Conservation (phyloP, 1,140 invertebrate genomes). For the Metaphire vulgaris region DNA sequence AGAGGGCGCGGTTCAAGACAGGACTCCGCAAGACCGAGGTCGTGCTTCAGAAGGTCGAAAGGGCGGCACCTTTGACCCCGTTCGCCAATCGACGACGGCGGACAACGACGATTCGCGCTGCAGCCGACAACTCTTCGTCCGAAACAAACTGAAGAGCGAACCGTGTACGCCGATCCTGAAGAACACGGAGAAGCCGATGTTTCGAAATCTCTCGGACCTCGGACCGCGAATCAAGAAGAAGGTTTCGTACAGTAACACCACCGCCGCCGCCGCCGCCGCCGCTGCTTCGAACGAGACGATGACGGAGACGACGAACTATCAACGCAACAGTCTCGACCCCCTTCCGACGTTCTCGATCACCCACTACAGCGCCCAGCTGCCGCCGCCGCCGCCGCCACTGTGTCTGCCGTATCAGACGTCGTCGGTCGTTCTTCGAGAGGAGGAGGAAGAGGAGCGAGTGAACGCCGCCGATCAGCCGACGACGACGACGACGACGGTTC, state of each 20-base stretch:
- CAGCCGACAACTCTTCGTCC: conserved; percentile 39
- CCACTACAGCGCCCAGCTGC: conserved; percentile 11
- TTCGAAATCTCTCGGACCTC: conserved; percentile 70
- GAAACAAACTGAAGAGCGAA: conserved; percentile 68
- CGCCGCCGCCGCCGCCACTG: conserved; percentile 14
- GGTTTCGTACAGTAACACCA: conserved; percentile 56
- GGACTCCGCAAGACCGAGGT: background rate
- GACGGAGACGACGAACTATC: background rate
- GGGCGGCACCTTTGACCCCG: background rate
- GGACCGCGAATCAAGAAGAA: conserved; percentile 73
- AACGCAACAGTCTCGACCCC: background rate
- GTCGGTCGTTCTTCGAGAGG: background rate
- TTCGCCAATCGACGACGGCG: conserved; percentile 34
- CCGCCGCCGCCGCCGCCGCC: no score
- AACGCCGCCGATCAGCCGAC: no score
- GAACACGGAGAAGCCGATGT: conserved; percentile 58
- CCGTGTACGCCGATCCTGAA: conserved; percentile 65
- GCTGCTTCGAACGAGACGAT: no score
- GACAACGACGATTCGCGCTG: conserved; percentile 32
- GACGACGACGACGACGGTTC: no score
- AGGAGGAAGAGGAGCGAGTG: conserved; percentile 23
- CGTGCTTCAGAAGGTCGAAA: background rate
- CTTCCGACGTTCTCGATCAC: background rate
- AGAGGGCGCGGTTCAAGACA: background rate
- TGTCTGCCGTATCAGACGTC: conserved; percentile 21